Percentiles rank a stretch among this genome's conserved stretches.
phyloP scores from a whole-genome alignment of 2,797 vertebrate species.

The Gouania willdenowi region DNA sequence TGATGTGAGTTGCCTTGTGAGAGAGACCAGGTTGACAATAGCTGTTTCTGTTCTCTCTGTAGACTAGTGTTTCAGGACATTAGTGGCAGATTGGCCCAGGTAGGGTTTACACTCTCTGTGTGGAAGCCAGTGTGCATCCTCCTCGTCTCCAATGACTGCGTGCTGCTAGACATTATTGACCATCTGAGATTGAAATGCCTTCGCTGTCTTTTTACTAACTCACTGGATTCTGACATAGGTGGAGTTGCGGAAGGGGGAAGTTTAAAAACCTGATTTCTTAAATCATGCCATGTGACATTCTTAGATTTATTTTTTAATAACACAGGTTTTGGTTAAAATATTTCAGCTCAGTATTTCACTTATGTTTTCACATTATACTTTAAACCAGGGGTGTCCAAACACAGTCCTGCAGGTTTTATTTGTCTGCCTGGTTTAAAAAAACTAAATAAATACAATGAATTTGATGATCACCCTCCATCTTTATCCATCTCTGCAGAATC shows the following conservation, averaged over 20 bases:
- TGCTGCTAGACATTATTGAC: conserved; percentile 79
- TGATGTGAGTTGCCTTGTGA: conserved; percentile 25
- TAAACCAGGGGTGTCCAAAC: too few species aligned
- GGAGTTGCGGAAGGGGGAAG: conserved; percentile 77
- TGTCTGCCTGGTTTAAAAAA: too few species aligned
- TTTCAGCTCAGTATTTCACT: too few species aligned
- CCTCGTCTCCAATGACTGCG: conserved; percentile 77
- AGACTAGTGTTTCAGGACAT: conserved; percentile 99
- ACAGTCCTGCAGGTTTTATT: too few species aligned
- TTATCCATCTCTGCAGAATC: too few species aligned
- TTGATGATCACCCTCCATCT: too few species aligned
- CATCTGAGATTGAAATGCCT: conserved; percentile 81
- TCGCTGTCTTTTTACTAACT: conserved; percentile 81
- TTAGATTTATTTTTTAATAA: too few species aligned
- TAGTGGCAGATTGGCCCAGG: conserved; percentile 99
- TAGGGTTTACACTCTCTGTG: conserved; percentile 83
- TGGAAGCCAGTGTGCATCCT: conserved; percentile 79
- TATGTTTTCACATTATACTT: too few species aligned
- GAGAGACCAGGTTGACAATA: conserved; percentile 76
- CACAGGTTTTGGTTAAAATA: too few species aligned
- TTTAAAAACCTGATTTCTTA: conserved; percentile 40
- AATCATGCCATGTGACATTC: too few species aligned
- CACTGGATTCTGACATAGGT: conserved; percentile 78
- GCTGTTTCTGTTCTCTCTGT: conserved; percentile 90
- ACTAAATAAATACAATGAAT: too few species aligned